These are phyloP conservation scores for Lipotes vexillifer DNA, from an alignment of 2,113 vertebrate genomes.

Conservation along the genomic window DNA sequence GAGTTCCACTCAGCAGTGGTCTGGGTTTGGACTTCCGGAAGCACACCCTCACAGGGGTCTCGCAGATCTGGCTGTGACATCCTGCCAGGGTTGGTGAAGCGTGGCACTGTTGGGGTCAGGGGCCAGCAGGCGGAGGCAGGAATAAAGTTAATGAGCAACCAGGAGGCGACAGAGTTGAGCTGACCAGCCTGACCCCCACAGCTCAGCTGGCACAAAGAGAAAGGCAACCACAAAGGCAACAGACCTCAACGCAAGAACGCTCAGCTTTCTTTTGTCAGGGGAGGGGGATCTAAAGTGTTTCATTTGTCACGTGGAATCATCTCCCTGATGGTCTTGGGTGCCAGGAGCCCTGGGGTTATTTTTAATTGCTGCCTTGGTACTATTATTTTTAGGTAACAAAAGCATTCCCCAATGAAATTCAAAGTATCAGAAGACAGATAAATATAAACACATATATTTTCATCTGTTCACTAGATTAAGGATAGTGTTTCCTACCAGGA, in stretches of 20 bases:
- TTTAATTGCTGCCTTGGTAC: neutral
- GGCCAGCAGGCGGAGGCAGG: accelerated
- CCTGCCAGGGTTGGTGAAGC: neutral
- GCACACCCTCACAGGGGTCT: neutral
- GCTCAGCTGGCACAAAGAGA: neutral
- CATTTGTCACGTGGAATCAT: neutral
- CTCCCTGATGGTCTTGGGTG: neutral
- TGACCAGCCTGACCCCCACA: neutral
- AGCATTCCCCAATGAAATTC: neutral
- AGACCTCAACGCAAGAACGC: neutral
- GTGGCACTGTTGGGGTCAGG: neutral
- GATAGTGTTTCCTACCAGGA: neutral
- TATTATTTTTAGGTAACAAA: neutral
- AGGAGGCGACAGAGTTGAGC: neutral
- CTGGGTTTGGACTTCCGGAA: neutral
- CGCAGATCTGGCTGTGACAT: neutral
- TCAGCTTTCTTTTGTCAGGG: neutral
- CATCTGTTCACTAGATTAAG: neutral
- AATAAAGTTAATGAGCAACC: neutral
- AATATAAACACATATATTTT: neutral
- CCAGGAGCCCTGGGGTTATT: neutral
- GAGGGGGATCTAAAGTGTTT: neutral
- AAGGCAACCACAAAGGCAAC: neutral
- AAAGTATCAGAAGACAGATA: neutral
- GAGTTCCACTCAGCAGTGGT: neutral